phyloP scores from a whole-genome alignment of 1,140 invertebrate species.

The Phymorhynchus buccinoides region DNA sequence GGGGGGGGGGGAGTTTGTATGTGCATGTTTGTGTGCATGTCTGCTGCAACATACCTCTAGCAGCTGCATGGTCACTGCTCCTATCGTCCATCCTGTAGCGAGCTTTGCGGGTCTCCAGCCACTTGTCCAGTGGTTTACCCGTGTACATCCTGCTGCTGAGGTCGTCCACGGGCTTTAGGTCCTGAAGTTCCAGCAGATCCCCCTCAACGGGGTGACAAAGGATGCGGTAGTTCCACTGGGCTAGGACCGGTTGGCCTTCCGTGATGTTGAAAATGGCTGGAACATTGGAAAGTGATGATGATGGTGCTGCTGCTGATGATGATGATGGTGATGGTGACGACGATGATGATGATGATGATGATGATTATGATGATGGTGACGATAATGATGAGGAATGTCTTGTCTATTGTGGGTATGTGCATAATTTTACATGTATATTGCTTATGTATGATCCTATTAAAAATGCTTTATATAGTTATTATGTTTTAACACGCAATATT shows the following conservation, averaged over 20 bases:
- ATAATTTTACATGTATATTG: too few species aligned
- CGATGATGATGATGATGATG: too few species aligned
- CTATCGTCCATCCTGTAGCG: slow-evolving; percentile 44
- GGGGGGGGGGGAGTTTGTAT: background rate
- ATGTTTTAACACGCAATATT: too few species aligned
- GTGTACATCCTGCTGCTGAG: slow-evolving; percentile 46
- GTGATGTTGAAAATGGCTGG: slow-evolving; percentile 50
- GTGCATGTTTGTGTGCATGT: background rate
- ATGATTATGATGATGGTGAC: too few species aligned
- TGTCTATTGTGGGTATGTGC: too few species aligned
- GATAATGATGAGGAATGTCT: too few species aligned
- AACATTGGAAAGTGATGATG: too few species aligned
- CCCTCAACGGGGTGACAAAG: slow-evolving; percentile 58
- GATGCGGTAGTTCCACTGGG: slow-evolving; percentile 68
- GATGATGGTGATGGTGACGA: too few species aligned
- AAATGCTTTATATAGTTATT: too few species aligned
- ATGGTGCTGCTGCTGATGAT: too few species aligned
- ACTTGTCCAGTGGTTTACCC: slow-evolving; percentile 39
- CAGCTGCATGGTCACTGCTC: background rate
- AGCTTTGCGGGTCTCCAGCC: slow-evolving; percentile 37
- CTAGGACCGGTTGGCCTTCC: slow-evolving; percentile 47
- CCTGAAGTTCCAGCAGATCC: slow-evolving; percentile 45
- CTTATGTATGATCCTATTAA: too few species aligned
- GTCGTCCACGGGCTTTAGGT: slow-evolving; percentile 57
- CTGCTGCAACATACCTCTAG: background rate